Evolutionary conservation across 1,140 invertebrate species (phyloP).

Genomic region (Lepeophtheirus salmonis): DNA sequence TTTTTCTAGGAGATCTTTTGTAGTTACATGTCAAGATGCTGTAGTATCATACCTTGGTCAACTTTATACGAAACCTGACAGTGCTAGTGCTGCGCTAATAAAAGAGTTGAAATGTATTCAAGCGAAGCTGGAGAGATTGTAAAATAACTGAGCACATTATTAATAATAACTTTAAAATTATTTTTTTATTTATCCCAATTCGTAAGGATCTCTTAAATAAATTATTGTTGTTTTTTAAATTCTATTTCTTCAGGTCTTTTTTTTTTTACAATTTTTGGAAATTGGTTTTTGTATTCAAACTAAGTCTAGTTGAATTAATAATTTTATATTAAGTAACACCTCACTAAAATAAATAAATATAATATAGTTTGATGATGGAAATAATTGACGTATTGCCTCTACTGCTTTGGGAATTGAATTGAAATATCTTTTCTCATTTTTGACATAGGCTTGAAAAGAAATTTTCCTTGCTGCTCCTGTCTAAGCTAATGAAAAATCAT

Average conservation of each 20-base stretch:
- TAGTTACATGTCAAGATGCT: constrained; percentile 4
- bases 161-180: background rate
- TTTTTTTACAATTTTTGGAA: background rate
- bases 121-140: constrained; percentile 12
- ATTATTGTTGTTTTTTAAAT: background rate
- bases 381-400: too few species aligned
- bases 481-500: too few species aligned
- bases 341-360: too few species aligned
- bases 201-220: background rate
- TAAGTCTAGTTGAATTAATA: background rate
- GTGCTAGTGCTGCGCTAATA: background rate
- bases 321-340: too few species aligned
- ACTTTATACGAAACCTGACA: constrained; percentile 13
- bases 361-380: too few species aligned
- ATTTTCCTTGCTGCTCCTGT: too few species aligned
- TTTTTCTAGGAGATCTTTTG: constrained; percentile 1
- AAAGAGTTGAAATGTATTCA: constrained; percentile 10
- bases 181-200: background rate
- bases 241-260: background rate
- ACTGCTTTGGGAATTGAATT: too few species aligned
- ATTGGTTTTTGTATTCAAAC: background rate
- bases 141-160: background rate
- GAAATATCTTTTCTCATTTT: too few species aligned
- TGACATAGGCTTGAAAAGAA: too few species aligned
- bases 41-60: background rate